Evolutionary conservation across 2,797 vertebrate species (phyloP).

Genomic region (Tolypeutes matacus): DNA sequence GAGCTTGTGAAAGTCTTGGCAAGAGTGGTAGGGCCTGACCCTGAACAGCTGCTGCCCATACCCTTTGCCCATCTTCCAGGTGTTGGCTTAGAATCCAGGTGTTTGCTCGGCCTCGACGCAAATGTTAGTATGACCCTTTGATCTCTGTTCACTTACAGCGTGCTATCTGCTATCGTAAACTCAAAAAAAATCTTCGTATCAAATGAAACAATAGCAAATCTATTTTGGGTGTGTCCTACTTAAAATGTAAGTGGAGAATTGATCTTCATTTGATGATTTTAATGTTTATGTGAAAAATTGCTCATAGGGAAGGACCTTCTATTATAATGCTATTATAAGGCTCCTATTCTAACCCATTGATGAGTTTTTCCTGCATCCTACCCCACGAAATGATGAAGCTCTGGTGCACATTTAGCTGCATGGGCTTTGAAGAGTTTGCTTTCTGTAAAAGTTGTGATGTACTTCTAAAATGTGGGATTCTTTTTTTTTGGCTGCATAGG

Average conservation of each 20-base stretch:
- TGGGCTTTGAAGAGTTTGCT: not conserved
- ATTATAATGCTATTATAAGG: not conserved
- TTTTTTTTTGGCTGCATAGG: not conserved
- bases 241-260: not conserved
- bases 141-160: not conserved
- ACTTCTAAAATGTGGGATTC: not conserved
- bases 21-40: not conserved
- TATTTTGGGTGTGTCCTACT: constrained; percentile 34
- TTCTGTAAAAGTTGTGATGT: not conserved
- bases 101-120: not conserved
- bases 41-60: not conserved
- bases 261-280: not conserved
- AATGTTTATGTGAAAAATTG: not conserved
- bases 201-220: not conserved
- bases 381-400: not conserved
- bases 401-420: not conserved
- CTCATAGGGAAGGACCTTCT: not conserved
- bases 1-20: no score
- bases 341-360: no score
- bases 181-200: not conserved
- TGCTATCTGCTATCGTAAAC: not conserved
- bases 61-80: not conserved
- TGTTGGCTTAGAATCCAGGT: not conserved
- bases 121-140: not conserved
- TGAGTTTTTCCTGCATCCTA: not conserved